Evolutionary conservation across 2,113 vertebrate species (phyloP).

Genomic region (Electrona antarctica): DNA sequence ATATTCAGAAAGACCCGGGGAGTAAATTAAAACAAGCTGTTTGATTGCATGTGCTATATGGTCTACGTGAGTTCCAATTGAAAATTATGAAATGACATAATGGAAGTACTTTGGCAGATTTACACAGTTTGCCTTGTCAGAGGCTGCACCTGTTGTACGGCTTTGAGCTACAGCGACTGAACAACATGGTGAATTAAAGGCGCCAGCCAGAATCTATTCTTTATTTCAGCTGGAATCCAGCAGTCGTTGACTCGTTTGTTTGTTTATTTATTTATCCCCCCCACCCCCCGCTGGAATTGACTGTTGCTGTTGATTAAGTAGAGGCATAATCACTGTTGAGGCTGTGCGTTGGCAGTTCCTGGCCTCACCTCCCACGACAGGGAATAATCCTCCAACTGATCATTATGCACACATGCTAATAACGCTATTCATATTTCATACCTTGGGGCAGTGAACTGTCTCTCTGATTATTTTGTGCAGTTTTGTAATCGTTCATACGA

Average conservation of each 20-base stretch:
- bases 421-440: slow-evolving; percentile 42
- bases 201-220: slow-evolving; percentile 37
- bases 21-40: slow-evolving; percentile 45
- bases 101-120: slow-evolving; percentile 43
- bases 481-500: slow-evolving; percentile 34
- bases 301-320: slow-evolving; percentile 70
- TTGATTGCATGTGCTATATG: slow-evolving; percentile 57
- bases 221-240: slow-evolving; percentile 59
- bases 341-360: slow-evolving; percentile 42
- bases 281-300: slow-evolving; percentile 46
- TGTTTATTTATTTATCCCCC: background rate
- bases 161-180: slow-evolving; percentile 14
- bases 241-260: slow-evolving; percentile 30
- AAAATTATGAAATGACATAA: slow-evolving; percentile 47
- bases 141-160: slow-evolving; percentile 54
- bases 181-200: slow-evolving; percentile 23
- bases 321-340: slow-evolving; percentile 59
- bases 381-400: slow-evolving; percentile 55
- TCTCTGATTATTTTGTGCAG: slow-evolving; percentile 34
- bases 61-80: slow-evolving; percentile 48
- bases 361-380: slow-evolving; percentile 38
- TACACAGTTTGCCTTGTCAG: slow-evolving; percentile 38
- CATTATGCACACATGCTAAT: slow-evolving; percentile 55
- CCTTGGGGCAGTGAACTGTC: slow-evolving; percentile 17
- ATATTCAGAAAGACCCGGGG: slow-evolving; percentile 24